phyloP scores from a whole-genome alignment of 2,113 vertebrate genomes.

The Paracanthobrama guichenoti region DNA sequence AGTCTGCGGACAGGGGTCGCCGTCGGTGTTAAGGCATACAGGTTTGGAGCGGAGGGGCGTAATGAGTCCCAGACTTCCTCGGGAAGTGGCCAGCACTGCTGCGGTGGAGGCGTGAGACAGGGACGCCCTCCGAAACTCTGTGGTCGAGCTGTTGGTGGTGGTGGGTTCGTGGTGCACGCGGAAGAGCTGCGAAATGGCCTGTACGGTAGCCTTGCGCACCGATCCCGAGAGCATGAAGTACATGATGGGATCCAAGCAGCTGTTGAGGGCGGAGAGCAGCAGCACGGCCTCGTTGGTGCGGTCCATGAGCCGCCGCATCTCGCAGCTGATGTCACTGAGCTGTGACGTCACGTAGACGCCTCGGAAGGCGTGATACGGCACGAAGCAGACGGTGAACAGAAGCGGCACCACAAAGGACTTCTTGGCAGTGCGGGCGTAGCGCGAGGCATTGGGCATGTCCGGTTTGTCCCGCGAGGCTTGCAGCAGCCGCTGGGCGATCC shows the following conservation, averaged over 20 bases:
- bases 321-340: conserved; percentile 71
- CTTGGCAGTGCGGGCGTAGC: conserved; percentile 78
- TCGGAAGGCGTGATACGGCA: conserved; percentile 85
- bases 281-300: conserved; percentile 84
- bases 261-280: conserved; percentile 87
- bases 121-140: conserved; percentile 70
- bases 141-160: conserved; percentile 76
- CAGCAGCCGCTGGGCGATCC: conserved; percentile 83
- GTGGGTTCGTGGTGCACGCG: conserved; percentile 55
- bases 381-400: conserved; percentile 88
- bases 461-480: conserved; percentile 77
- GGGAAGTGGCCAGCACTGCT: neutral
- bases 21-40: neutral
- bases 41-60: neutral
- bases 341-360: conserved; percentile 85
- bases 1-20: neutral
- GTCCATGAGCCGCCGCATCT: conserved; percentile 74
- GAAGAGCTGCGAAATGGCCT: conserved; percentile 68
- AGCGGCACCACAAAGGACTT: conserved; percentile 92
- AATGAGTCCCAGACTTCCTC: conserved; percentile 16
- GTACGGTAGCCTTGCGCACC: conserved; percentile 81
- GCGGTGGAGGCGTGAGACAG: conserved; percentile 27
- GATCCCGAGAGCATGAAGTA: conserved; percentile 89
- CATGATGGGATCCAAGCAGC: conserved; percentile 92
- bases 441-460: conserved; percentile 81